Base-by-base conservation (phyloP, 23 tunicate species). In the Styela clava region DNA sequence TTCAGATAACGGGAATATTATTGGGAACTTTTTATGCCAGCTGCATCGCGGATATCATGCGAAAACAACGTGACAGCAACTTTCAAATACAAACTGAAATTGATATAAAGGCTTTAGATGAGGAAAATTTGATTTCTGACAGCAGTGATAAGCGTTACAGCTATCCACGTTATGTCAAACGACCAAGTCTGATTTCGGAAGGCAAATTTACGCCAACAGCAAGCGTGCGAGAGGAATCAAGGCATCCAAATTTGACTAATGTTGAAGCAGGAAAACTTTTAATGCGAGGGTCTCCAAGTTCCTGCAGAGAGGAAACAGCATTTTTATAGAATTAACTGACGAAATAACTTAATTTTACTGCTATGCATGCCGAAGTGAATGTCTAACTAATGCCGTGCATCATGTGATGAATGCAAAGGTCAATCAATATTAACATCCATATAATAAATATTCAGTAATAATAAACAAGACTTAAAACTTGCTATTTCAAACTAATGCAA, bases 1-100 rank as follows among this genome's bases (percentile, higher is more conserved):
- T 71, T 52, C 83, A 88, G 94, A 62, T 79, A 0, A 64, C 82
- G 25, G 94, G 94, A 31, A 79, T 88, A 0, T 67, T 88, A 26
- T 81, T 88, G 0, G 88, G 88, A 2, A 51, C 69, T 18, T 71
- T 83, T n/a, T 83, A 83, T 74, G 24, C 84, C 61, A 31, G 67
- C 2, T 23, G 72, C 20, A 61, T 88, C 16, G 77, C 84, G 30
- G 70, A 73, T 84, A 88, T 88, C 51, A 61, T 88, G 52, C 31
- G 69, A 5, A 36, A 30, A 61, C 34, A 74, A 22, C 12, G 34
- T 29, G 71, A 36, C 1, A 35, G 74, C 28, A 27, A 76, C 64
- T 33, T 25, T 31, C 64, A 21, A 35, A 9, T 29, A 31, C 32
- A 23, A 12, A 29, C 24, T 22, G 24, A 34, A 24, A 69, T 83